phyloP scores from a whole-genome alignment of 1,140 invertebrate genomes.

The Oscheius sp. region DNA sequence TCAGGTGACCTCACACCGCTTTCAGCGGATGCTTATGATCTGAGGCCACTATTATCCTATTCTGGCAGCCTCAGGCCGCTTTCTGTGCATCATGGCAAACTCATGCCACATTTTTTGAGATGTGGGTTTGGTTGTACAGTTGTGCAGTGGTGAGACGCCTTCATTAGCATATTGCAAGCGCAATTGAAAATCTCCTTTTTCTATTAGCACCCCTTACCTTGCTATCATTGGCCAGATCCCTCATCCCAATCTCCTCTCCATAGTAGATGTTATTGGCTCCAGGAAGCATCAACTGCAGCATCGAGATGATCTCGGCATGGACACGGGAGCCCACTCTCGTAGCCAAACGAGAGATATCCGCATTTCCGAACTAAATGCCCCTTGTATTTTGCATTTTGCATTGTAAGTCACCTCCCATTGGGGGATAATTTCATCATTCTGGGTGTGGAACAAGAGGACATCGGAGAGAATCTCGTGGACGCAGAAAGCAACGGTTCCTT shows the following conservation, averaged over 20 bases:
- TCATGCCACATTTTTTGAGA: background rate
- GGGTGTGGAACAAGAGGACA: constrained; percentile 39
- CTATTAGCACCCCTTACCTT: no score
- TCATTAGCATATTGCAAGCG: background rate
- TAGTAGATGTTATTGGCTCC: constrained; percentile 44
- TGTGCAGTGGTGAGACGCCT: background rate
- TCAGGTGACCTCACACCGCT: no score
- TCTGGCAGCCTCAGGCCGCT: no score
- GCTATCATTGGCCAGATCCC: constrained; percentile 38
- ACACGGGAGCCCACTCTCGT: constrained; percentile 36
- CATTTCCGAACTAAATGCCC: constrained; percentile 40
- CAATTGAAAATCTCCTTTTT: no score
- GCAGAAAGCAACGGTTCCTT: constrained; percentile 36
- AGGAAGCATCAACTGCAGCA: constrained; percentile 41
- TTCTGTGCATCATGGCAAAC: no score
- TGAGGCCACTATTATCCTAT: no score
- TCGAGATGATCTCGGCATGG: constrained; percentile 40
- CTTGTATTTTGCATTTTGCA: no score
- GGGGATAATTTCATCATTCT: constrained; percentile 34
- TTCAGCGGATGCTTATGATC: no score
- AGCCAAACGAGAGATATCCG: constrained; percentile 36
- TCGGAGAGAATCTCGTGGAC: constrained; percentile 44
- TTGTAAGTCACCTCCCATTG: constrained; percentile 38
- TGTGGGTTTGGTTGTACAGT: background rate
- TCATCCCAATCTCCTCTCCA: constrained; percentile 46